Evolutionary conservation across 2,113 vertebrate species (phyloP).

Genomic region (Sclerurus mexicanus): DNA sequence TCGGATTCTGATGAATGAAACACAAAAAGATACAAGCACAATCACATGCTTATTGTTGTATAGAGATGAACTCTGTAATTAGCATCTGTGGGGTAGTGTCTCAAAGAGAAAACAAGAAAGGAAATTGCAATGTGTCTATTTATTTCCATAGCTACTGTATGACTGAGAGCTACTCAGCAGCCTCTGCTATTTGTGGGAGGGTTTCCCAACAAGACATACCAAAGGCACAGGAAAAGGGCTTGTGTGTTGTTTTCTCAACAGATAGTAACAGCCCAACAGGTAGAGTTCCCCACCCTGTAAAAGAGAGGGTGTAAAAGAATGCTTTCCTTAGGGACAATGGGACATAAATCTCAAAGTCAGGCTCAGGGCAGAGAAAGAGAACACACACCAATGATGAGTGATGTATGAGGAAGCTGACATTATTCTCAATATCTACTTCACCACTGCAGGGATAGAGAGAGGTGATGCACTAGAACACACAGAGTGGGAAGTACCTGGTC

Average conservation of each 20-base stretch:
- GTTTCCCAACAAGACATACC: constrained; percentile 45
- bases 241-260: not conserved
- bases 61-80: constrained; percentile 44
- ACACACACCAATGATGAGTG: not conserved
- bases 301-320: not conserved
- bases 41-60: constrained; percentile 8
- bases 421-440: not conserved
- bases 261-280: not conserved
- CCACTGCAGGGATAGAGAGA: not conserved
- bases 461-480: not conserved
- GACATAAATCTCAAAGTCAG: not conserved
- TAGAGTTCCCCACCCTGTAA: not conserved
- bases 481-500: not conserved
- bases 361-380: not conserved
- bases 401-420: not conserved
- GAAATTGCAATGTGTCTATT: constrained; percentile 37
- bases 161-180: not conserved
- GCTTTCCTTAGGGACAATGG: not conserved
- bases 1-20: not conserved
- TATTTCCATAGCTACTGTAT: constrained; percentile 49
- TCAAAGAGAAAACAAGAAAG: constrained; percentile 60
- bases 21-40: constrained; percentile 45
- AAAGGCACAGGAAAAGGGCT: not conserved
- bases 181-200: constrained; percentile 14
- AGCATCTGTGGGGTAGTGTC: not conserved